Base-by-base conservation (phyloP, 2,113 vertebrate genomes). In the Pleuronectes platessa region DNA sequence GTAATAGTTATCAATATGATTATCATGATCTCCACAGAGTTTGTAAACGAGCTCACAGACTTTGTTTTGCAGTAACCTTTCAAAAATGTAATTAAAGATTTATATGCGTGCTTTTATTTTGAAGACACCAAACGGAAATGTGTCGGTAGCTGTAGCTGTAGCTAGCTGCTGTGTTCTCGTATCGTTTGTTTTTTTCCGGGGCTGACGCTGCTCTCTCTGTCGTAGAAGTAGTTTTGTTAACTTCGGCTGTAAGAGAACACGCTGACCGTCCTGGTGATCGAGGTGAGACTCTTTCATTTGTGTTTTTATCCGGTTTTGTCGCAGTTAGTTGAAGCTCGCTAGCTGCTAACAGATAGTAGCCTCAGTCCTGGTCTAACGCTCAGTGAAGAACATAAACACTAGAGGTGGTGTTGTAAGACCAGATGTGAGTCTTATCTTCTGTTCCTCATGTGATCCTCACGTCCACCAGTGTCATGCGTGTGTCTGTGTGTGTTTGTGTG, bases 101-200 rank as follows among this genome's bases (percentile, higher is more conserved):
- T 31, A 31, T 31, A 31, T 3, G 11, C 20, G 2, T 58, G 37
- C 81, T 71, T 68, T 74, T 74, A 2, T 69, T 81, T 74, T 88
- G 81, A 71, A 82, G 75, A 59, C 3, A 20, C 2, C 14, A 0
- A 10, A 63, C 83, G 88, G 90, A 89, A 83, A 24, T 18, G 1
- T 1, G 0, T 10, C 5, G 11, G 21, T n/a, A 18, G 23, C 2
- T 12, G 35, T 21, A 49, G 54, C 37, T 15, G 65, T 60, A 12
- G 54, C 42, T n/a, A 67, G 54, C 27, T 58, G 18, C 37, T n/a
- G 21, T 9, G 2, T 6, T 18, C 68, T n/a, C 21, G 17, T 9
- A 2, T 14, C 1, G 1, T 31, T 42, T 37, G 14, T 67, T 42
- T 15, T 17, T 54, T 21, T 21, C 15, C 47, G 53, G 18, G 74